Base-by-base conservation (phyloP, 2,797 vertebrate genomes). In the Sebastes hubbsi region DNA sequence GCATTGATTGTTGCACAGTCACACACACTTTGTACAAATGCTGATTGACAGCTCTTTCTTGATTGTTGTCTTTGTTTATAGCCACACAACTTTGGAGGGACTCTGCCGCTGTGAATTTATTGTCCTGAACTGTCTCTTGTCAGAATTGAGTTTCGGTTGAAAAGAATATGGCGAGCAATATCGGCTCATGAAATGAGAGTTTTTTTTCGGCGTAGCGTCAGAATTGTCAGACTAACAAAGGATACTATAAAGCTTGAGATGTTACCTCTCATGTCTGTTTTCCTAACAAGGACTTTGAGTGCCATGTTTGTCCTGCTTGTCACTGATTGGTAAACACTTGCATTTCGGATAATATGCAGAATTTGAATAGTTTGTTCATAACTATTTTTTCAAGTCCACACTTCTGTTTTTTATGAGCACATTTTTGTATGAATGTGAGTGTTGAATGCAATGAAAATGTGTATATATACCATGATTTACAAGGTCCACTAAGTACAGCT, bases 1-100 rank as follows among this genome's bases (percentile, higher is more conserved):
- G 78, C 86, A 84, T 77, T 87, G 88, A 91, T 90, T 84, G 90
- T 90, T 66, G 72, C 49, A 49, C 86, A 75, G 75, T 77, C 75
- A 52, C 66, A 42, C 38, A 70, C 49, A 63, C 77, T 84, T 81
- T 78, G 81, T 85, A 69, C 74, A 87, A 92, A 92, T 90, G 74
- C 87, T 93, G 89, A 94, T 89, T 82, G 92, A 88, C 91, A 81
- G 90, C 77, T 78, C 67, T 75, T 61, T 83, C 81, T 87, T 78
- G 22, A 88, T 82, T 42, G 78, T 81, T 68, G 80, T 86, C 83
- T 87, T 86, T 46, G 5, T 88, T 90, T 80, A 77, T 81, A 27
- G 72, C 80, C 77, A 72, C 75, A 55, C 77, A 85, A 88, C 78
- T 86, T 78, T 25, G 24, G 64, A 49, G 32, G 71, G 65, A 72